phyloP scores from a whole-genome alignment of 2,797 vertebrate genomes.

The Gobio occitaniae region DNA sequence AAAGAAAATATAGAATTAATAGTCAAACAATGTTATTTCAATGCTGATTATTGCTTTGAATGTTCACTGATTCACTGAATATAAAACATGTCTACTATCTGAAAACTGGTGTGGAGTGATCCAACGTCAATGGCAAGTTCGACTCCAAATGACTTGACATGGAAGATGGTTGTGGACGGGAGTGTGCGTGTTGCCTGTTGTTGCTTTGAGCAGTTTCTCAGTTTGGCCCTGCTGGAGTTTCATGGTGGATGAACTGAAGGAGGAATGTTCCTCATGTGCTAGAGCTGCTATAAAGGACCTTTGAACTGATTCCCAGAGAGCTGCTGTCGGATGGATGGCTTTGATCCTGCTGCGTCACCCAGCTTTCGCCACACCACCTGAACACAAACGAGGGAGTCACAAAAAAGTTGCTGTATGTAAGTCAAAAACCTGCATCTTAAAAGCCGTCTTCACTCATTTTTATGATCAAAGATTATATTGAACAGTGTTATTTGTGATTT shows the following conservation, averaged over 20 bases:
- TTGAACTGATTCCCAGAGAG: slow-evolving; percentile 99
- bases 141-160: background rate
- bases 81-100: background rate
- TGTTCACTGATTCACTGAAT: background rate
- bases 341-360: slow-evolving; percentile 93
- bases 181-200: background rate
- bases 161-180: background rate
- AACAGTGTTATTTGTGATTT: background rate
- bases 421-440: background rate
- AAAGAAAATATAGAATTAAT: background rate
- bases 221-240: slow-evolving; percentile 10
- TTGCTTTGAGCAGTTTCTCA: background rate
- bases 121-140: background rate
- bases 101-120: background rate
- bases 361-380: slow-evolving; percentile 98
- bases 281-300: slow-evolving; percentile 87
- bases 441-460: background rate
- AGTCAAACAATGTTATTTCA: background rate
- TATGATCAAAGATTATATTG: background rate
- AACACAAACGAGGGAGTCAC: slow-evolving; percentile 1
- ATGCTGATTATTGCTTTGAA: slow-evolving; percentile 28
- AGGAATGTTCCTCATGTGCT: slow-evolving; percentile 56
- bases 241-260: slow-evolving; percentile 16
- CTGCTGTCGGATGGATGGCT: slow-evolving; percentile 94
- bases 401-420: background rate